Evolutionary conservation across 2,888 invertebrate species (phyloP), one percentile per base, ranked within the genome.

Genomic region (Phyllotreta striolata): DNA sequence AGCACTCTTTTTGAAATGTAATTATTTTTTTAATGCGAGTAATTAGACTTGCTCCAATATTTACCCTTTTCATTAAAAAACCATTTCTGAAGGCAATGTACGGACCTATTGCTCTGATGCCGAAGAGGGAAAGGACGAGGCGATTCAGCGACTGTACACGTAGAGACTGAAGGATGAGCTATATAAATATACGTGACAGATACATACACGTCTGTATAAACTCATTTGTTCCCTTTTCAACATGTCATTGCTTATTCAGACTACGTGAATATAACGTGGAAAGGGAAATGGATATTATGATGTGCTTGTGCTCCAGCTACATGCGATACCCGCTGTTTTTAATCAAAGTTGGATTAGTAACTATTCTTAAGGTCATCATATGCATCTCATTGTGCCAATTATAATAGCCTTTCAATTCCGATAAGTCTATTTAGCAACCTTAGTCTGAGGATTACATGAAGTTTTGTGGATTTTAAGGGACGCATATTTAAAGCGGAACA

Each of bases 181-280:
- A 12, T 64, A 60, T 61, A 52, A 61, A 64, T 61, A 52, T 61
- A 61, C 57, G 64, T 64, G 64, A 64, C 61, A 60, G 55, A 60
- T 64, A 64, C 64, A 55, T 55, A 35, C 64, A 55, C 64, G 64
- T 64, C 64, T 60, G 60, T 56, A 61, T 64, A 64, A 64, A 56
- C 61, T 57, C 64, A 64, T 64, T 64, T 64, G 52, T 64, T 64
- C 52, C 64, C 64, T 56, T 64, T 64, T 64, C 64, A 56, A 46
- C 51, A 52, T 52, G 56, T 56, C 64, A 52, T 61, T 64, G 56
- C 60, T 64, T 60, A 64, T 64, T 64, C 63, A 58, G 44, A 34
- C 14, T 57, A 46, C 54, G 64, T 56, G 52, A 39, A 34, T 51
- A 60, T 60, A 60, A 56, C 55, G 43, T 52, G 64, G 64, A 51